Conservation (phyloP, 2,888 invertebrate genomes). For the Ormyrus labotus region DNA sequence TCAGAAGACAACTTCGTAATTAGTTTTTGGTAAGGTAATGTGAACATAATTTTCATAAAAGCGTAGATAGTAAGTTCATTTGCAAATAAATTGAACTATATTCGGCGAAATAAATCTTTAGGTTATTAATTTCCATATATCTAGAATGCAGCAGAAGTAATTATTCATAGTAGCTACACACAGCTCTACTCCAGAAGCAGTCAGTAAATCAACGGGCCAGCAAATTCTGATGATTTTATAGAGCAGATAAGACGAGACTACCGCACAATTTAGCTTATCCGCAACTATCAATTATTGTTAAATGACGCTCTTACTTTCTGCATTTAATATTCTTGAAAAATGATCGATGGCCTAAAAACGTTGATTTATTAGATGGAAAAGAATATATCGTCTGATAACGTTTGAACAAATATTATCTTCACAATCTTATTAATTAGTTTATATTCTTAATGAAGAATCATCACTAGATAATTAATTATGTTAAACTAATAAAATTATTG, state of each 20-base stretch:
- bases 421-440: background rate
- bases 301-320: background rate
- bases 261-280: background rate
- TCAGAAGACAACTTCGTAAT: too few relatives aligned
- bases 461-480: too few relatives aligned
- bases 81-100: too few relatives aligned
- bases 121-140: too few relatives aligned
- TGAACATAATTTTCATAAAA: background rate
- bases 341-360: too few relatives aligned
- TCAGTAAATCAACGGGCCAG: background rate
- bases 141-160: too few relatives aligned
- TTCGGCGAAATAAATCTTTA: too few relatives aligned
- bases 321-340: background rate
- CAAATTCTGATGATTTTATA: background rate
- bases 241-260: background rate
- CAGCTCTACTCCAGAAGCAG: background rate
- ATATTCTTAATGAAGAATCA: background rate
- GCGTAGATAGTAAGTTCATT: too few relatives aligned
- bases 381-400: too few relatives aligned
- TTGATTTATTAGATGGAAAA: too few relatives aligned
- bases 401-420: too few relatives aligned
- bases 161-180: background rate
- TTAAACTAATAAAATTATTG: too few relatives aligned
- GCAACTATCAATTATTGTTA: background rate
- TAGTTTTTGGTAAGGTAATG: background rate